phyloP scores from a whole-genome alignment of 1,140 invertebrate genomes.

The Hetaerina americana region DNA sequence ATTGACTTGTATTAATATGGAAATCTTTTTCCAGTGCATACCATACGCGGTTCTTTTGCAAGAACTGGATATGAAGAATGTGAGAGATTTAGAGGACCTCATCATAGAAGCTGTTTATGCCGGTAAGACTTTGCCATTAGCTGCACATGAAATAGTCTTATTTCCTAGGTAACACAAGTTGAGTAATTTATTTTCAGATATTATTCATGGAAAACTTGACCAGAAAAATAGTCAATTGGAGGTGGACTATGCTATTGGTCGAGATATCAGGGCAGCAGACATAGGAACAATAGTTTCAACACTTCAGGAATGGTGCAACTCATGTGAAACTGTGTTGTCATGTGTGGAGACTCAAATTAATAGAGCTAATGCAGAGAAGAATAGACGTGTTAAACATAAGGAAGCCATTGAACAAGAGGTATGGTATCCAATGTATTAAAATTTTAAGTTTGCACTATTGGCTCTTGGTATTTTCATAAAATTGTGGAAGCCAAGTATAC shows the following conservation, averaged over 20 bases:
- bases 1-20: conserved; percentile 12
- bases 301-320: conserved; percentile 78
- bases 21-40: conserved; percentile 47
- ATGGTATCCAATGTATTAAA: not conserved
- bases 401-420: conserved; percentile 73
- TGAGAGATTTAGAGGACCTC: conserved; percentile 87
- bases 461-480: no score
- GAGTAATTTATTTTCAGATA: conserved; percentile 43
- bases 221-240: conserved; percentile 87
- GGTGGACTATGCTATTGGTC: conserved; percentile 84
- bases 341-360: conserved; percentile 84
- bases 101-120: conserved; percentile 97
- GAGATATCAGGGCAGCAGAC: conserved; percentile 77
- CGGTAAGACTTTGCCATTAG: conserved; percentile 32
- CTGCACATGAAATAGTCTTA: not conserved
- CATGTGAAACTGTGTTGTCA: conserved; percentile 75
- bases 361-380: conserved; percentile 74
- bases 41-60: conserved; percentile 72
- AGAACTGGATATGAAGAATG: conserved; percentile 83
- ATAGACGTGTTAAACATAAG: conserved; percentile 63
- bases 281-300: conserved; percentile 62
- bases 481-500: no score
- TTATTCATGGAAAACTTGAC: conserved; percentile 92
- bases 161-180: not conserved
- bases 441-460: conserved; percentile 12